Conservation (phyloP, 2,797 vertebrate species). For the Coregonus ussuriensis region DNA sequence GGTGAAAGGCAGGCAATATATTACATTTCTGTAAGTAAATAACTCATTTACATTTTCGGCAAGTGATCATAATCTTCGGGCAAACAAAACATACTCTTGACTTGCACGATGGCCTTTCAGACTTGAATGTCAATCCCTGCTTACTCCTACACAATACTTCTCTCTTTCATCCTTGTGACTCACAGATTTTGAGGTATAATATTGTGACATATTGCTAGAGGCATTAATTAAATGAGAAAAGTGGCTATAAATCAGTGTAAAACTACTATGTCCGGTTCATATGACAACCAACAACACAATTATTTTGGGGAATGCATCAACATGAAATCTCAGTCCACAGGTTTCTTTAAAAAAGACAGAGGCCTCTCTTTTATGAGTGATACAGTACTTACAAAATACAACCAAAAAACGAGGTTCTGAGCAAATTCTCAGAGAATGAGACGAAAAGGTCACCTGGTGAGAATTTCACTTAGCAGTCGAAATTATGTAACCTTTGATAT, state of each 20-base stretch:
- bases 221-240: background rate
- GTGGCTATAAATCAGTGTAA: conserved; percentile 6
- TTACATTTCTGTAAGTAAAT: too few species aligned
- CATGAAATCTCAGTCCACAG: background rate
- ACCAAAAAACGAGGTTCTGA: background rate
- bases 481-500: background rate
- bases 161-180: background rate
- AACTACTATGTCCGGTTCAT: background rate
- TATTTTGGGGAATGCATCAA: background rate
- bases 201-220: background rate
- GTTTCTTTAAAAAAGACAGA: background rate
- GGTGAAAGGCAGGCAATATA: too few species aligned
- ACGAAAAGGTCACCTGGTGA: background rate
- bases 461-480: background rate
- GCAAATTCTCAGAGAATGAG: background rate
- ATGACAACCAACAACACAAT: background rate
- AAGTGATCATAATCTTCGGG: too few species aligned
- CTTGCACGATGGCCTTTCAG: background rate
- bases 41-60: too few species aligned
- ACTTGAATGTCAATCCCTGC: too few species aligned
- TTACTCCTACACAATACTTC: background rate
- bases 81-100: too few species aligned
- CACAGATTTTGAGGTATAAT: background rate
- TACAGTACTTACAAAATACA: background rate
- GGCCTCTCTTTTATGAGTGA: background rate